Base-by-base conservation (phyloP, 2,797 vertebrate species). In the Phyllotis vaccarum region DNA sequence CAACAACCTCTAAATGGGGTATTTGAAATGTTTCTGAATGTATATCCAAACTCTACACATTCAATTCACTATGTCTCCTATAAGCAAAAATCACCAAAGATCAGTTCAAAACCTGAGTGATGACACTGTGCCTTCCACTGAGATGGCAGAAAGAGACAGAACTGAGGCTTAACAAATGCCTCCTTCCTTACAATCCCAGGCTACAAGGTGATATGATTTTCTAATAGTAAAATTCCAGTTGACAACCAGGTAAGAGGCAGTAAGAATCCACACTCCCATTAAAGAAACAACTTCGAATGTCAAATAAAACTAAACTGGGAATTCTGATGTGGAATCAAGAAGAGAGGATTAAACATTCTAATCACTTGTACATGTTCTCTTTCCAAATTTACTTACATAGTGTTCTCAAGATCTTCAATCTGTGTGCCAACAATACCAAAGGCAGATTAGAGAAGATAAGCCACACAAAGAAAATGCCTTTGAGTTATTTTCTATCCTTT, bases 391-490 rank as follows among this genome's bases (percentile, higher is more conserved):
- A 72, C n/a, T 29, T 72, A 31, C 37, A 62, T 4, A 54, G 29
- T 72, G 46, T 62, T 95, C 79, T 95, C 75, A 83, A 74, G 64
- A 13, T 85, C 75, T 80, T 91, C 40, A 31, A 95, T 22, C 12
- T 3, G 21, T 83, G n/a, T 52, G 31, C 8, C 58, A 87, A 3
- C 64, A 86, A 90, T 56, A 52, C 21, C 27, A 80, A 37, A 14
- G 16, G 83, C 31, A 37, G 34, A 64, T 83, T 9, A 93, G 72
- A 89, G 46, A 78, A 93, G 37, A 92, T 46, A 86, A 11, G 5
- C 22, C 81, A 91, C n/a, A 66, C 10, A 34, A 81, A 70, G 43
- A 31, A 86, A 60, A 92, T 62, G 17, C 0, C 54, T 94, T 82
- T 89, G 54, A 83, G 64, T 74, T 90, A 16, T 14, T 75, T 81